phyloP scores from a whole-genome alignment of 2,113 vertebrate genomes.

The Eira barbara region DNA sequence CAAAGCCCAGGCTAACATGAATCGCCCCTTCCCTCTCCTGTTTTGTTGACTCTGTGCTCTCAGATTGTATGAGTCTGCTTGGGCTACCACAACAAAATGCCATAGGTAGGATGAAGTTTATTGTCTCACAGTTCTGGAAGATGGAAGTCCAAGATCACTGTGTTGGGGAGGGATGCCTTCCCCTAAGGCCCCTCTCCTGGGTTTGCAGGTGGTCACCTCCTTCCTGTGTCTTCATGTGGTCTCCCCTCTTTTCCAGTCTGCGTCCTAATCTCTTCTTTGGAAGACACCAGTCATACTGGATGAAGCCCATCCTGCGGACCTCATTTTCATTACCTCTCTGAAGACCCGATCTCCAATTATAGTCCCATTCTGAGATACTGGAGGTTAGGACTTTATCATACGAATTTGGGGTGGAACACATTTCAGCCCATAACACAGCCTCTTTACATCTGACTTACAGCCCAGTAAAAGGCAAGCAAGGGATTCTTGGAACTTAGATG shows the following conservation, averaged over 20 bases:
- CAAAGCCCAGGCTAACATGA: not conserved
- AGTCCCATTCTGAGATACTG: not conserved
- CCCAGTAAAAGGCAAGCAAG: not conserved
- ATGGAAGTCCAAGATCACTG: not conserved
- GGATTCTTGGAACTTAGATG: not conserved
- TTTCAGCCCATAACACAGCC: not conserved
- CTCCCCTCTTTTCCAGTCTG: not conserved
- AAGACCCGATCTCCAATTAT: not conserved
- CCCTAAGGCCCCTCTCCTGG: not conserved
- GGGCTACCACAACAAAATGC: not conserved
- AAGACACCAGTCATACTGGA: not conserved
- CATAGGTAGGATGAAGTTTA: not conserved
- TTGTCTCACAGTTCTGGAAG: not conserved
- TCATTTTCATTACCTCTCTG: not conserved
- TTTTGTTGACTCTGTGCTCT: not conserved
- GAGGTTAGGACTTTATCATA: not conserved
- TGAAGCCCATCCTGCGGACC: not conserved
- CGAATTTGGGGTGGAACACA: not conserved
- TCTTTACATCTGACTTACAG: not conserved
- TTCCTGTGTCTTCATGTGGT: not conserved
- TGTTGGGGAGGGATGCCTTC: not conserved
- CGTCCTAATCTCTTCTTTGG: not conserved
- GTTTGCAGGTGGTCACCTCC: not conserved
- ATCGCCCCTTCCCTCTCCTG: not conserved
- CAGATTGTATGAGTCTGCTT: not conserved